A percentile compares a stretch with the other conserved stretches of the same genome.
These are phyloP conservation scores for Eumaeus atala DNA, from an alignment of 1,140 invertebrate genomes.

Conservation along the genomic window DNA sequence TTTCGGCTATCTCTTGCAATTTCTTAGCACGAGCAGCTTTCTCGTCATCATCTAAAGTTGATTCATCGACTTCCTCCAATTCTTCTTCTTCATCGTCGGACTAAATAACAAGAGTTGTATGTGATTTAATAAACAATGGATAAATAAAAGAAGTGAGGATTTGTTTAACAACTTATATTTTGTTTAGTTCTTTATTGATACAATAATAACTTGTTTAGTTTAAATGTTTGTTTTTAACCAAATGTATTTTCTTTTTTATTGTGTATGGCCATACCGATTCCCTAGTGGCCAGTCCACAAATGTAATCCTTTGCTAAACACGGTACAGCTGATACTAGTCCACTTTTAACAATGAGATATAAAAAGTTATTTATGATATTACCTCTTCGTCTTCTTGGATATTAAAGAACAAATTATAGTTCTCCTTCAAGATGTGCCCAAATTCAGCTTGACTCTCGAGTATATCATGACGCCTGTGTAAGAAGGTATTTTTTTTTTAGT, in stretches of 20 bases:
- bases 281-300: too few relatives aligned
- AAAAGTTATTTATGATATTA: conserved; percentile 20
- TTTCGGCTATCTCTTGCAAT: conserved; percentile 31
- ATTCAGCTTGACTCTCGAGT: conserved; percentile 45
- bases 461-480: conserved; percentile 46
- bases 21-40: conserved; percentile 40
- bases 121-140: too few relatives aligned
- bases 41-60: conserved; percentile 57
- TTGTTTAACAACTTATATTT: too few relatives aligned
- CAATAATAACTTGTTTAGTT: too few relatives aligned
- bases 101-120: conserved; percentile 26
- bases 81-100: conserved; percentile 47
- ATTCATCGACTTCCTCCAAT: conserved; percentile 60
- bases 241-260: too few relatives aligned
- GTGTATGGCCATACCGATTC: too few relatives aligned
- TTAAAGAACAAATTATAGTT: conserved; percentile 67
- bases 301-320: too few relatives aligned
- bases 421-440: conserved; percentile 39
- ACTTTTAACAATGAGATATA: too few relatives aligned
- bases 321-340: too few relatives aligned
- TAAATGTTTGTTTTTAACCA: too few relatives aligned
- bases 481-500: conserved; percentile 13
- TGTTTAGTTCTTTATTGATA: too few relatives aligned
- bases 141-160: too few relatives aligned
- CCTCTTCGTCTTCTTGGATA: conserved; percentile 57